Evolutionary conservation across 2,888 invertebrate genomes (phyloP).

Genomic region (Plagodis dolabraria): DNA sequence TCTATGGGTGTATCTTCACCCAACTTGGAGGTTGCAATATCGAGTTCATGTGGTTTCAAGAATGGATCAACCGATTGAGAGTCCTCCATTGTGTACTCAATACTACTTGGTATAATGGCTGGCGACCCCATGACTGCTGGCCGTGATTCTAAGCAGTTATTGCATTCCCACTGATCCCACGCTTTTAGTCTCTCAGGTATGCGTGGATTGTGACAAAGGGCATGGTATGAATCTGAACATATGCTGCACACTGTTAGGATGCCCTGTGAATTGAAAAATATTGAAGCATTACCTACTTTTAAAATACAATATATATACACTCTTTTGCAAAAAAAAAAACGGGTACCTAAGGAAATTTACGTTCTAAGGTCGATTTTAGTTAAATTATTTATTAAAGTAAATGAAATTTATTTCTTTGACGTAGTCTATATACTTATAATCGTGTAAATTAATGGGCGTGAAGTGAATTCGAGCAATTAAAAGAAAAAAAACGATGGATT

Average conservation of each 20-base stretch:
- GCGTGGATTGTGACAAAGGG: slow-evolving; percentile 90
- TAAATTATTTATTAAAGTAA: too few species aligned
- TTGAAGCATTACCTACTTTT: too few species aligned
- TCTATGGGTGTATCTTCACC: slow-evolving; percentile 82
- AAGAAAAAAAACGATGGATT: too few species aligned
- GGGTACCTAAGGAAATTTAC: too few species aligned
- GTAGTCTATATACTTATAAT: too few species aligned
- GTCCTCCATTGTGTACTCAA: slow-evolving; percentile 57
- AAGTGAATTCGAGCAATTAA: too few species aligned
- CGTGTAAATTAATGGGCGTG: too few species aligned
- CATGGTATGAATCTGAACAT: slow-evolving; percentile 94
- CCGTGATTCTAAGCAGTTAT: slow-evolving; percentile 84
- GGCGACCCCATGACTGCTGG: slow-evolving; percentile 69
- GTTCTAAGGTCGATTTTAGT: too few species aligned
- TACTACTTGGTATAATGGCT: slow-evolving; percentile 60
- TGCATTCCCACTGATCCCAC: slow-evolving; percentile 89
- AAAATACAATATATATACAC: too few species aligned
- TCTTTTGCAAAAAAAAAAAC: too few species aligned
- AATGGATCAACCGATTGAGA: slow-evolving; percentile 68
- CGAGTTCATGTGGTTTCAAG: slow-evolving; percentile 76
- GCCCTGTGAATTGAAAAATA: slow-evolving; percentile 78
- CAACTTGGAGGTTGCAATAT: slow-evolving; percentile 69
- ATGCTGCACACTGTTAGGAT: slow-evolving; percentile 91
- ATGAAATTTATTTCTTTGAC: too few species aligned
- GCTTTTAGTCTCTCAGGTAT: slow-evolving; percentile 84